Evolutionary conservation across 2,113 vertebrate species (phyloP), one percentile per base, ranked within the genome.

Genomic region (Dascyllus trimaculatus): DNA sequence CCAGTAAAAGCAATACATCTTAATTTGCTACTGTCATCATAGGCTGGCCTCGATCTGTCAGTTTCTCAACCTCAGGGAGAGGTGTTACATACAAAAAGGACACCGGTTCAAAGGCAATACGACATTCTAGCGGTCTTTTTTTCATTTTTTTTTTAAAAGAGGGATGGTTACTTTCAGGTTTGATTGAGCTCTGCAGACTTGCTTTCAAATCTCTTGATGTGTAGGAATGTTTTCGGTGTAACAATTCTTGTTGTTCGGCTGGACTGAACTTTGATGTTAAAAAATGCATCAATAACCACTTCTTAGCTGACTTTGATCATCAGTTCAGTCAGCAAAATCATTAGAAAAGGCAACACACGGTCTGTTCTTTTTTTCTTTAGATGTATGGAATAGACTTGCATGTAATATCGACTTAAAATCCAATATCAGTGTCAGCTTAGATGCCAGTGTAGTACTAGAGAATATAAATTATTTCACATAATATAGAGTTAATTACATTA

Each of bases 41-140:
- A 53, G 72, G 49, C 88, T 91, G 87, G 86, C 85, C 88, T 87
- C 58, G 83, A 91, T 92, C 90, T 91, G 90, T 91, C 92, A 91
- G 85, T 81, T 87, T 72, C 75, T 84, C 82, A 86, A 86, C 82
- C 86, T 88, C 72, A 0, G 76, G 82, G 83, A 87, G 74, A 90
- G 87, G 84, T 83, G 81, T 68, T 82, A 40, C 67, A 65, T 71
- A 72, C 80, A 51, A 82, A 81, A 85, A 89, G 84, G 87, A 87
- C 88, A 82, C 77, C 21, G 35, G 79, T 91, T 91, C 82, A 91
- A 90, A 91, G 81, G 82, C 87, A 82, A 26, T n/a, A 73, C 25
- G 18, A 73, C 71, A 71, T 68, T 75, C 66, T 4, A 3, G 58
- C 60, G 65, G 61, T 60, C 74, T 11, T 65, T 54, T 64, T 24